Evolutionary conservation across 2,888 invertebrate genomes (phyloP), one percentile per base, ranked within the genome.

Genomic region (Dryocosmus kuriphilus): DNA sequence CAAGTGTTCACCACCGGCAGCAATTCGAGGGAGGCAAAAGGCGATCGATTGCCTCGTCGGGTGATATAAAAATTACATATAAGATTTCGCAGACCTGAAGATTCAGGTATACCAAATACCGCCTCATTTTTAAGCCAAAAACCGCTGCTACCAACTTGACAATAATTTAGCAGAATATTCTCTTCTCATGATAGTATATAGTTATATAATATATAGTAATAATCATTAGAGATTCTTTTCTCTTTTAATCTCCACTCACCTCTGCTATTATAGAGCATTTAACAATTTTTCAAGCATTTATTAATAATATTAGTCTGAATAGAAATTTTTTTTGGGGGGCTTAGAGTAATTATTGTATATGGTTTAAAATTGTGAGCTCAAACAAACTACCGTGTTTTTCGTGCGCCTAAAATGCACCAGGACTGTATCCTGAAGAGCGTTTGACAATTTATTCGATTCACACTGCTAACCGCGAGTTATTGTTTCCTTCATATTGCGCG

Each of bases 401-500:
- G 38, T 35, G 35, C 5, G 4, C 38, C 32, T 32, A 22, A 32
- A 63, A 63, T 22, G 35, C 38, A 14, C 24, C 24, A 65, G 38
- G 65, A 41, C 41, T 38, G 11, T 19, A 27, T 67, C 67, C 41
- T 41, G 41, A 46, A 46, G 24, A 27, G 41, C 22, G 14, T 65
- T 51, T 57, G 14, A 19, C 19, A 67, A 27, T 22, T 38, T 57
- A 22, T 57, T 46, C 27, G 41, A 24, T 67, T 67, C 24, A 41
- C 41, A 41, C 27, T 19, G 19, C 24, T 19, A 27, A 9, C 67
- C 38, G 46, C 55, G 16, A 41, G 51, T 65, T 77, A 46, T 65
- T 46, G 55, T 75, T 61, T 75, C 74, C 57, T 57, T 57, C 24
- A 51, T 57, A 57, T 24, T 57, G 57, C 57, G 35, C 27, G 73